Percentiles rank a stretch among this genome's conserved stretches.
Evolutionary conservation across 2,888 invertebrate species (phyloP).

Genomic region (Leptinotarsa peninsularis): DNA sequence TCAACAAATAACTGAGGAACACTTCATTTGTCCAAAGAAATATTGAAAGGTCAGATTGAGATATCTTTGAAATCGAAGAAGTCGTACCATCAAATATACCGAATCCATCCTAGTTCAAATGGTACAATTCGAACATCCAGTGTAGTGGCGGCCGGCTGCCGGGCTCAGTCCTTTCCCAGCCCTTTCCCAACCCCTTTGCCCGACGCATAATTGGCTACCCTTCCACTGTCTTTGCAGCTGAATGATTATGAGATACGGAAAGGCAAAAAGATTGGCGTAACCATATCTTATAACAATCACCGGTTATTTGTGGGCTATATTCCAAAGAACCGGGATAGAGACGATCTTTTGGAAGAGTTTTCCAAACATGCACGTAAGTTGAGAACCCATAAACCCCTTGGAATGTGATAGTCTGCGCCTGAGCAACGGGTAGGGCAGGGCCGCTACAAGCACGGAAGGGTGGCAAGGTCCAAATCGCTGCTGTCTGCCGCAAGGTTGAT

Average conservation of each 20-base stretch:
- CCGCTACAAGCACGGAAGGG: conserved; percentile 65
- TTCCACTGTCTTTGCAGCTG: conserved; percentile 95
- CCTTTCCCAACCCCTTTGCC: conserved; percentile 57
- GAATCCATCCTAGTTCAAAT: conserved; percentile 5
- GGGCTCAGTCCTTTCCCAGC: conserved; percentile 71
- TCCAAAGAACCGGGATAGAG: conserved; percentile 99
- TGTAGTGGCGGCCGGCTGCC: conserved; percentile 70
- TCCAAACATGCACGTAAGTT: conserved; percentile 99
- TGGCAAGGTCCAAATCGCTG: conserved; percentile 61
- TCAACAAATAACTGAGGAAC: neutral
- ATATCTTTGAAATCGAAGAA: neutral
- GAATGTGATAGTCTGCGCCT: conserved; percentile 64
- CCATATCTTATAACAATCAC: conserved; percentile 99
- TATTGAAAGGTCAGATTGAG: neutral
- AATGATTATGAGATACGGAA: conserved; percentile 99
- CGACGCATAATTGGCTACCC: conserved; percentile 76
- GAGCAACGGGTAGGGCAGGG: conserved; percentile 67
- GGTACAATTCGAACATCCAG: conserved; percentile 48
- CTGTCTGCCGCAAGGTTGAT: conserved; percentile 33
- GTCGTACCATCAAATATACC: neutral
- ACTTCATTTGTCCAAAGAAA: neutral
- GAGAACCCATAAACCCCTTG: conserved; percentile 61
- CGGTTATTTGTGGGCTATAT: conserved; percentile 99
- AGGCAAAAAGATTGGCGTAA: conserved; percentile 99
- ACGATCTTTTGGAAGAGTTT: conserved; percentile 99